Percentiles rank a stretch among this genome's conserved stretches.
These are phyloP conservation scores for Riptortus pedestris DNA, from an alignment of 1,140 invertebrate species.

Conservation along the genomic window DNA sequence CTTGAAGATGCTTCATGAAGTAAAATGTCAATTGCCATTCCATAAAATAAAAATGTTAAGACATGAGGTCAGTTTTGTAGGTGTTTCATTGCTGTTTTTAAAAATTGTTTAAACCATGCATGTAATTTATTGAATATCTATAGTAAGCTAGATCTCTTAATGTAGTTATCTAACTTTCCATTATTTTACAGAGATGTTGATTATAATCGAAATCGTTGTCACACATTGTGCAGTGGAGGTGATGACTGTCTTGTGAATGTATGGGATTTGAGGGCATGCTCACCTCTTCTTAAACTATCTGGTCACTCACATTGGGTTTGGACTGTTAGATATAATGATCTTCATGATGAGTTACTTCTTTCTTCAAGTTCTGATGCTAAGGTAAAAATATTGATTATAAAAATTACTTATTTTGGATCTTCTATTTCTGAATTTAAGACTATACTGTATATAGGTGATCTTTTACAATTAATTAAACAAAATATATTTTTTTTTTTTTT, in stretches of 20 bases:
- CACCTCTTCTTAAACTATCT: slow-evolving; percentile 66
- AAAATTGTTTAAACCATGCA: no score
- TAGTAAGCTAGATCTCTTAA: background rate
- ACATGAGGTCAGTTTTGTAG: no score
- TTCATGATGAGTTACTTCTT: slow-evolving; percentile 92
- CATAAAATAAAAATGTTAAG: no score
- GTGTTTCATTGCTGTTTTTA: no score
- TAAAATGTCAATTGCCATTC: no score
- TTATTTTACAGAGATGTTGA: slow-evolving; percentile 70
- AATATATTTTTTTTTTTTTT: background rate
- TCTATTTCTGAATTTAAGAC: no score
- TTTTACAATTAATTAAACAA: no score
- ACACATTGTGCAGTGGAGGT: slow-evolving; percentile 83
- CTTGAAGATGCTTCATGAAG: no score
- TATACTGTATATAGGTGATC: no score
- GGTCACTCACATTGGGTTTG: slow-evolving; percentile 88
- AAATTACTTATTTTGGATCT: no score
- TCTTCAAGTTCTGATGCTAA: slow-evolving; percentile 89
- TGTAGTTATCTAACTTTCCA: background rate
- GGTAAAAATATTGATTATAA: slow-evolving; percentile 36
- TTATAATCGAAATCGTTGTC: slow-evolving; percentile 94
- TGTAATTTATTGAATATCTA: background rate
- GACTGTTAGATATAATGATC: slow-evolving; percentile 65
- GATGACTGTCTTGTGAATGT: slow-evolving; percentile 91
- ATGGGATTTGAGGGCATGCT: slow-evolving; percentile 79